Percentiles rank a stretch among this genome's conserved stretches.
Conservation (phyloP, 1,140 invertebrate genomes). For the Medauroidea extradentata region DNA sequence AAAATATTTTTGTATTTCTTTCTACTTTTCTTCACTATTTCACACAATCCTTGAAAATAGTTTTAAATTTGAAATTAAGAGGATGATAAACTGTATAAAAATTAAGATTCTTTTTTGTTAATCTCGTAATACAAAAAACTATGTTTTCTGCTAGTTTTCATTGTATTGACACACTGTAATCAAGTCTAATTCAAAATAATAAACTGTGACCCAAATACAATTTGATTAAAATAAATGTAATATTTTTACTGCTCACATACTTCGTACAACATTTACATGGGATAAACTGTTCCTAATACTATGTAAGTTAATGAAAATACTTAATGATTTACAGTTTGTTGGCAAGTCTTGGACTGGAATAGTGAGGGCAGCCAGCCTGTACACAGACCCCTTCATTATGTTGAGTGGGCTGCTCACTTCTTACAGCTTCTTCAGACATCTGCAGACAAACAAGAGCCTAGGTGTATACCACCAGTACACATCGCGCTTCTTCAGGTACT, state of each 20-base stretch:
- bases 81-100: too few relatives aligned
- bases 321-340: slow-evolving; percentile 45
- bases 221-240: not conserved
- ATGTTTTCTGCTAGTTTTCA: not conserved
- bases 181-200: not conserved
- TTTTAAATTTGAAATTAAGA: too few relatives aligned
- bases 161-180: not conserved
- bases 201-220: not conserved
- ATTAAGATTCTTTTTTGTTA: too few relatives aligned
- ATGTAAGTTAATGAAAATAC: not conserved
- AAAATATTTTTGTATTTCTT: too few relatives aligned
- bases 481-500: slow-evolving; percentile 10
- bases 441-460: slow-evolving; percentile 2
- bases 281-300: not conserved
- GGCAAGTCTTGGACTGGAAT: slow-evolving; percentile 65
- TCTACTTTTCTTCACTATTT: too few relatives aligned
- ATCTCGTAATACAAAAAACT: too few relatives aligned
- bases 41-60: too few relatives aligned
- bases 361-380: slow-evolving; percentile 66
- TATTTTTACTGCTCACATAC: not conserved
- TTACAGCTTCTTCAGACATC: slow-evolving; percentile 53
- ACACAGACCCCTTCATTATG: slow-evolving; percentile 74
- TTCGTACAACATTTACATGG: not conserved
- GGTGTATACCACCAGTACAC: slow-evolving; percentile 2
- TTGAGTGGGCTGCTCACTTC: slow-evolving; percentile 66